Evolutionary conservation across 2,797 vertebrate species (phyloP).

Genomic region (Protonibea diacanthus): DNA sequence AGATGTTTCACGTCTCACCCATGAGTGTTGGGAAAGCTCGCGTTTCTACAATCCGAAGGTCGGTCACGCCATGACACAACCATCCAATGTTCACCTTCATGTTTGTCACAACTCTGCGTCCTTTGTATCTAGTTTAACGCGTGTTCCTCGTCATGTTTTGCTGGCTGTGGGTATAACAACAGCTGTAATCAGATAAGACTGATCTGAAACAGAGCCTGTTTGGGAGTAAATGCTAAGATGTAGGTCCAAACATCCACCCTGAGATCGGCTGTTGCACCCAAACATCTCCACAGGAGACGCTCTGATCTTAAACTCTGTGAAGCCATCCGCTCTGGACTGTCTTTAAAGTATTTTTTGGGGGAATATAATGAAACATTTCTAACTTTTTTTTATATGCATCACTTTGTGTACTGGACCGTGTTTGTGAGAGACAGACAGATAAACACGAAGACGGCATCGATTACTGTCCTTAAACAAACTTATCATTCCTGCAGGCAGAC

Average conservation of each 20-base stretch:
- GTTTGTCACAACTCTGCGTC: background rate
- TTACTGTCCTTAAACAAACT: constrained; percentile 45
- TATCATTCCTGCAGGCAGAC: constrained; percentile 37
- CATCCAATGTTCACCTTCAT: constrained; percentile 2
- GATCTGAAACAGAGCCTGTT: constrained; percentile 40
- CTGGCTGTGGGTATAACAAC: constrained; percentile 11
- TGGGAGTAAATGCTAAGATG: constrained; percentile 14
- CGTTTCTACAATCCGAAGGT: background rate
- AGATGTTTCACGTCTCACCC: too few species aligned
- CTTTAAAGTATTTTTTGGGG: background rate
- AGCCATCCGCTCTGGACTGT: background rate
- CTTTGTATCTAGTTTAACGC: background rate
- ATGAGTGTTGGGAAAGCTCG: too few species aligned
- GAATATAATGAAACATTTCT: background rate
- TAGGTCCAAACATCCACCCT: background rate
- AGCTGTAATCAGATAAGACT: constrained; percentile 41
- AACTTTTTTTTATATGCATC: background rate
- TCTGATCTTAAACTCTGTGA: background rate
- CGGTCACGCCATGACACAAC: background rate
- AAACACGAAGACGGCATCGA: constrained; percentile 16
- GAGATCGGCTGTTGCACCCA: constrained; percentile 13
- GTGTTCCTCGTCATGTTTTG: background rate
- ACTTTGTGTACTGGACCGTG: background rate
- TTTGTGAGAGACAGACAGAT: background rate
- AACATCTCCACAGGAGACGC: constrained; percentile 24